A percentile compares a stretch with the other conserved stretches of the same genome.
Evolutionary conservation across 2,113 vertebrate genomes (phyloP).

Genomic region (Parotia lawesii): DNA sequence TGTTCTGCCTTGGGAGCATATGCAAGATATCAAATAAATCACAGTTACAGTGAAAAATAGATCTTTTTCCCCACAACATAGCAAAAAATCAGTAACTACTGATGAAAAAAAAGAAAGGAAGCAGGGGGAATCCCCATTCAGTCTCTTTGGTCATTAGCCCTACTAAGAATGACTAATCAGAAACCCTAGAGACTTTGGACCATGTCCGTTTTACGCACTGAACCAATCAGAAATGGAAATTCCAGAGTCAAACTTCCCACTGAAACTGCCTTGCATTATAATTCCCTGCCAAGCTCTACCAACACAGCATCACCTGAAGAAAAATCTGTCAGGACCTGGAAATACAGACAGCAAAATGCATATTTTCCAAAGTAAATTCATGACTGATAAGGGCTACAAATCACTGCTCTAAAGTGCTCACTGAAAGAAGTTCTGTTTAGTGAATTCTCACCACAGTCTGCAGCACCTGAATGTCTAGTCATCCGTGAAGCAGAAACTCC

Average conservation of each 20-base stretch:
- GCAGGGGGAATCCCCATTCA: accelerated
- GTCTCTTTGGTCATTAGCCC: background rate
- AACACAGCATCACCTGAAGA: background rate
- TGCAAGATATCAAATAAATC: background rate
- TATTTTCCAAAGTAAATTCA: background rate
- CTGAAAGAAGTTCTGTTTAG: background rate
- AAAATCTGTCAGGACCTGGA: background rate
- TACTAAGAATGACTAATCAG: background rate
- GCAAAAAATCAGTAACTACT: background rate
- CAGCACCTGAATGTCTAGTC: background rate
- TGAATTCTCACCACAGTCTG: background rate
- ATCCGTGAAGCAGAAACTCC: background rate
- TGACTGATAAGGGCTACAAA: background rate
- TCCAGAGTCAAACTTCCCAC: background rate
- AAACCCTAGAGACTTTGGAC: background rate
- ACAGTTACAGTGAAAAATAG: background rate
- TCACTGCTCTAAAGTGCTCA: background rate
- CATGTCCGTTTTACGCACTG: background rate
- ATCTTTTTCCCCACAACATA: background rate
- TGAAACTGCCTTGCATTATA: background rate
- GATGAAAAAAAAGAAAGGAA: background rate
- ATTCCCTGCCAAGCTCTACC: background rate
- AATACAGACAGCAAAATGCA: background rate
- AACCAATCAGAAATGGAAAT: background rate
- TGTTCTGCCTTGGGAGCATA: background rate